Evolutionary conservation across 2,113 vertebrate species (phyloP), one percentile per base, ranked within the genome.

Genomic region (Halcyon senegalensis): DNA sequence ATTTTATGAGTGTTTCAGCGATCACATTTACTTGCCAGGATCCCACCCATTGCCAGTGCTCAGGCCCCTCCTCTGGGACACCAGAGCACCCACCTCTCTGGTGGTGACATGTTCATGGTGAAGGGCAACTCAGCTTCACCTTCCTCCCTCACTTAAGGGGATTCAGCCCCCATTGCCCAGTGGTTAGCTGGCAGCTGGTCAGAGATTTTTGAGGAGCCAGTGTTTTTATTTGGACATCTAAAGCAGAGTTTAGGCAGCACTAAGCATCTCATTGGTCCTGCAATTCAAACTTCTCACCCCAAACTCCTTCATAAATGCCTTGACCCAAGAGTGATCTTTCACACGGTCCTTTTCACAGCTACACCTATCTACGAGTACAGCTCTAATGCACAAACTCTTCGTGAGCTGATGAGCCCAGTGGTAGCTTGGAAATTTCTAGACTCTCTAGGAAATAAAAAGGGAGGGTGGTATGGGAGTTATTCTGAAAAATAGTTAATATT

Each of bases 71-170:
- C 27, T 62, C 50, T 33, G 41, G 44, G 24, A 66, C 5, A 4
- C 5, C 44, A 60, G 28, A 80, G 44, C 50, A 75, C 18, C 20
- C 18, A 55, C 4, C 8, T 39, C 51, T 44, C 39, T 33, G n/a
- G 43, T 33, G 15, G 56, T 19, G 51, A 46, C 0, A 0, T 1
- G 1, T 16, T 70, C 8, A 0, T 3, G 2, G 3, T 44, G 17
- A 50, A 63, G 2, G 5, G 28, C 39, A 80, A n/a, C 23, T 76
- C 48, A 31, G 8, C 1, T 1, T 55, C 31, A 50, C 19, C 9
- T 59, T 83, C 12, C 28, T 21, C 37, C 37, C 15, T 51, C 3
- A 2, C 30, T n/a, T 50, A 37, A 55, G 9, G 27, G 3, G 16
- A 75, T 31, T 63, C 3, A 8, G n/a, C 43, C 11, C 18, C 21